Evolutionary conservation across 2,113 vertebrate species (phyloP).

Genomic region (Arizona elegans): DNA sequence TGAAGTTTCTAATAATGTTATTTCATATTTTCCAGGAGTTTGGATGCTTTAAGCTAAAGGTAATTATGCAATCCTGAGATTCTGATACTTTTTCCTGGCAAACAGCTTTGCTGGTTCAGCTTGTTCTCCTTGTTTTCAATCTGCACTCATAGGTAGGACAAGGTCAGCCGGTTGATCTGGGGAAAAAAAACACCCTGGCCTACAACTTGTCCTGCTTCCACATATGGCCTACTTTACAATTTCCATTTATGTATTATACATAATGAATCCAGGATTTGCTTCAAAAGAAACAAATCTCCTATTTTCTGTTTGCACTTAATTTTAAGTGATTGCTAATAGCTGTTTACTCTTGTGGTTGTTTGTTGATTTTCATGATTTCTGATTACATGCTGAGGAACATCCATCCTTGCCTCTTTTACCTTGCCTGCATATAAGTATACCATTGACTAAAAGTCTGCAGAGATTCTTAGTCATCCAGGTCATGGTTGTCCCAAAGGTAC

Average conservation of each 20-base stretch:
- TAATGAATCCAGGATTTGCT: neutral
- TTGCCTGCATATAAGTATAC: neutral
- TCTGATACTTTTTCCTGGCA: conserved; percentile 20
- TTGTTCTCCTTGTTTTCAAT: conserved; percentile 5
- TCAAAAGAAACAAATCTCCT: neutral
- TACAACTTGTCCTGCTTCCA: neutral
- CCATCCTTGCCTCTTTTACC: neutral
- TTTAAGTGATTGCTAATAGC: neutral
- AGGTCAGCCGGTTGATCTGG: neutral
- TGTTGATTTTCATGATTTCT: neutral
- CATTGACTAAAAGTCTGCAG: neutral
- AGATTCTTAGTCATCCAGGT: no score
- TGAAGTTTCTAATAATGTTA: conserved; percentile 5
- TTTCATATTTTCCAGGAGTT: conserved; percentile 40
- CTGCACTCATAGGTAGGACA: neutral
- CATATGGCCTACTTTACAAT: neutral
- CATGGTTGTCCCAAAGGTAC: no score
- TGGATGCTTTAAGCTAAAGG: conserved; percentile 10
- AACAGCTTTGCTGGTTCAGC: conserved; percentile 34
- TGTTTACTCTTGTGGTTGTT: neutral
- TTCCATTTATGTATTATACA: neutral
- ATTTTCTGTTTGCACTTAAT: neutral
- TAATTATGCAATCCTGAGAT: conserved; percentile 25
- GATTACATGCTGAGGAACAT: neutral
- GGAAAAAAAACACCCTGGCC: neutral